Evolutionary conservation across 2,797 vertebrate species (phyloP).

Genomic region (Liparis tanakae): DNA sequence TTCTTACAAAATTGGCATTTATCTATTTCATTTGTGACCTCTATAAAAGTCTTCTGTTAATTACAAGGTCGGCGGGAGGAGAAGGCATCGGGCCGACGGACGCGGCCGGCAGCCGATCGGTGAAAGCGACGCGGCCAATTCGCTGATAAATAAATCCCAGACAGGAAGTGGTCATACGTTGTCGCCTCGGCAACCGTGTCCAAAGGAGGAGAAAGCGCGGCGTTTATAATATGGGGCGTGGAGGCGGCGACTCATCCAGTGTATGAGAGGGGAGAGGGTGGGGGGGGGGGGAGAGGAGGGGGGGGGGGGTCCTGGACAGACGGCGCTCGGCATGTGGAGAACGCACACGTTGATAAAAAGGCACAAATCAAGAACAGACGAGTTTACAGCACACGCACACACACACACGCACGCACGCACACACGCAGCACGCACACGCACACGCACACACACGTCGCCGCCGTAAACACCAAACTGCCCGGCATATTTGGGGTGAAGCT

Average conservation of each 20-base stretch:
- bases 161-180: slow-evolving; percentile 77
- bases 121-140: slow-evolving; percentile 36
- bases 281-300: slow-evolving; percentile 37
- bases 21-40: slow-evolving; percentile 85
- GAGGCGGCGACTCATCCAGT: slow-evolving; percentile 73
- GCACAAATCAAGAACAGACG: slow-evolving; percentile 77
- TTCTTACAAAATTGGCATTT: slow-evolving; percentile 86
- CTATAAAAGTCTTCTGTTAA: slow-evolving; percentile 87
- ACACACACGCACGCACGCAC: neutral
- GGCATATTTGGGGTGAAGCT: slow-evolving; percentile 56
- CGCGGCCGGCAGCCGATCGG: slow-evolving; percentile 34
- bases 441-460: neutral
- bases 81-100: slow-evolving; percentile 73
- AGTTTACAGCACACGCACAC: slow-evolving; percentile 42
- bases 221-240: slow-evolving; percentile 21
- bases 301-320: slow-evolving; percentile 44
- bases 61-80: slow-evolving; percentile 79
- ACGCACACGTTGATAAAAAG: slow-evolving; percentile 72
- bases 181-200: slow-evolving; percentile 70
- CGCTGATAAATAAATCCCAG: slow-evolving; percentile 78
- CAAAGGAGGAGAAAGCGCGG: slow-evolving; percentile 53
- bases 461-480: slow-evolving; percentile 46
- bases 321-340: slow-evolving; percentile 45
- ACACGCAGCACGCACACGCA: slow-evolving; percentile 26
- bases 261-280: slow-evolving; percentile 61